These are phyloP conservation scores for Macaca fascicularis DNA, from an alignment of 2,113 vertebrate genomes.

Conservation along the genomic window T2T-MFA8v1.1 NC_088381.1:39967001-39967500, in stretches of 20 bases:
- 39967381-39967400: rapidly evolving
- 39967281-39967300: not conserved
- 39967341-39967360: not conserved
- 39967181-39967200: not conserved
- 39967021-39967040: conserved; percentile 59
- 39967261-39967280: not conserved
- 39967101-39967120: conserved; percentile 43
- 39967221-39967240: not conserved
- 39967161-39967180: not conserved
- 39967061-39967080: not conserved
- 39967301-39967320: not conserved
- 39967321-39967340: not conserved
- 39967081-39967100: not conserved
- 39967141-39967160: not conserved
- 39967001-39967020: conserved; percentile 65
- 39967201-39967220: not conserved
- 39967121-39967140: not conserved
- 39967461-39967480: not conserved
- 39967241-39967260: not conserved
- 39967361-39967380: not conserved
- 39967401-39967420: not conserved
- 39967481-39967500: not conserved
- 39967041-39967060: not conserved
- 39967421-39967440: not conserved
- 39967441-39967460: not conserved